Evolutionary conservation across 2,113 vertebrate genomes (phyloP).

Genomic region (Canis aureus): DNA sequence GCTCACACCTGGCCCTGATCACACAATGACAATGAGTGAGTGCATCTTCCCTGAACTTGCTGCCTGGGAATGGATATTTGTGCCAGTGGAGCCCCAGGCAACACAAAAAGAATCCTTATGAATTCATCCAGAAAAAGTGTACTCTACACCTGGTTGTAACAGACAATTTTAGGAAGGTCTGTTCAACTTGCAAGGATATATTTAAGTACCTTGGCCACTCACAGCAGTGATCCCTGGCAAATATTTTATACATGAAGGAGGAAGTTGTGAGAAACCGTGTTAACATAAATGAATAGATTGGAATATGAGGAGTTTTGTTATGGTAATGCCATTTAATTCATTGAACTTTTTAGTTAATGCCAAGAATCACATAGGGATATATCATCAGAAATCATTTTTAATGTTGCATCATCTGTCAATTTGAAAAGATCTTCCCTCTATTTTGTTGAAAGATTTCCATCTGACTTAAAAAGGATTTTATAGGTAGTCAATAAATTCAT

Average conservation of each 20-base stretch:
- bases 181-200: neutral
- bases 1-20: neutral
- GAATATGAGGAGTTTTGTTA: neutral
- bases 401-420: neutral
- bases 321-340: neutral
- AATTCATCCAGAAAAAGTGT: neutral
- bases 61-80: neutral
- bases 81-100: neutral
- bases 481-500: neutral
- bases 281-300: neutral
- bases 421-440: neutral
- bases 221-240: neutral
- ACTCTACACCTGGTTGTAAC: neutral
- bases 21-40: neutral
- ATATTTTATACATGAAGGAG: neutral
- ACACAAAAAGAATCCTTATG: neutral
- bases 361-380: neutral
- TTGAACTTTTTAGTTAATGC: neutral
- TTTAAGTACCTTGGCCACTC: neutral
- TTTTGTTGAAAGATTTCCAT: conserved; percentile 4
- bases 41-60: neutral
- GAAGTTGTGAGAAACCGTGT: neutral
- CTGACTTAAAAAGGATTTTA: neutral
- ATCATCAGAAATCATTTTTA: neutral
- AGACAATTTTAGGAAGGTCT: neutral